Evolutionary conservation across 1,140 invertebrate species (phyloP).

Genomic region (Hermetia illucens): DNA sequence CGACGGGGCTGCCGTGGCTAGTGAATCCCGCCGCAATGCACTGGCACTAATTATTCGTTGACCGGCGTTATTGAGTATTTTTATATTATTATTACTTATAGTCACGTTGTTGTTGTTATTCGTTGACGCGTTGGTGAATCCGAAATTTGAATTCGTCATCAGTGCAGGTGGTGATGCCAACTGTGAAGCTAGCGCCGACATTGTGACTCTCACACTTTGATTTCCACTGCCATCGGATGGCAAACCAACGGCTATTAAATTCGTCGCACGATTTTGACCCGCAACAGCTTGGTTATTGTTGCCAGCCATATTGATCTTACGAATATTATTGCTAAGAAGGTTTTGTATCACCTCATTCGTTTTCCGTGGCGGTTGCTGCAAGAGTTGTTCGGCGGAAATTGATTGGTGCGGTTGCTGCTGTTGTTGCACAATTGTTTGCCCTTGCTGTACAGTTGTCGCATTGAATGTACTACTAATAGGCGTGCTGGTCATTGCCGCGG

Average conservation of each 20-base stretch:
- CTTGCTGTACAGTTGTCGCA: slow-evolving; percentile 23
- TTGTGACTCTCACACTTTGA: slow-evolving; percentile 23
- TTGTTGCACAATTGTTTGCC: slow-evolving; percentile 23
- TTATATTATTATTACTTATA: slow-evolving; percentile 13
- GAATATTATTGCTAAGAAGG: slow-evolving; percentile 18
- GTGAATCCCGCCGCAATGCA: slow-evolving; percentile 21
- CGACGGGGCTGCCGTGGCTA: slow-evolving; percentile 26
- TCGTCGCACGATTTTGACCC: not conserved
- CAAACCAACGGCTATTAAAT: not conserved
- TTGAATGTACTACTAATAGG: slow-evolving; percentile 28
- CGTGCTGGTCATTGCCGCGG: slow-evolving; percentile 45
- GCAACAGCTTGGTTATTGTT: not conserved
- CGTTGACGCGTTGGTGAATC: slow-evolving; percentile 18
- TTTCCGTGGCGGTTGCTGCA: no score
- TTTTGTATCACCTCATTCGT: slow-evolving; percentile 25
- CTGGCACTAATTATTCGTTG: slow-evolving; percentile 18
- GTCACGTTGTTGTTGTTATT: not conserved
- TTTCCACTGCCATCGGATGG: not conserved
- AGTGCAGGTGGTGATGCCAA: slow-evolving; percentile 28
- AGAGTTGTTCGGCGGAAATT: slow-evolving; percentile 18
- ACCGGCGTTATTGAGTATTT: slow-evolving; percentile 20
- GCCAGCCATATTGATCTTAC: slow-evolving; percentile 22
- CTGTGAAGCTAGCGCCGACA: slow-evolving; percentile 29
- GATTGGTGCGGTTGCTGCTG: slow-evolving; percentile 10
- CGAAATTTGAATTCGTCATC: slow-evolving; percentile 26